Conservation (phyloP, 2,797 vertebrate species). For the Ataeniobius toweri region DNA sequence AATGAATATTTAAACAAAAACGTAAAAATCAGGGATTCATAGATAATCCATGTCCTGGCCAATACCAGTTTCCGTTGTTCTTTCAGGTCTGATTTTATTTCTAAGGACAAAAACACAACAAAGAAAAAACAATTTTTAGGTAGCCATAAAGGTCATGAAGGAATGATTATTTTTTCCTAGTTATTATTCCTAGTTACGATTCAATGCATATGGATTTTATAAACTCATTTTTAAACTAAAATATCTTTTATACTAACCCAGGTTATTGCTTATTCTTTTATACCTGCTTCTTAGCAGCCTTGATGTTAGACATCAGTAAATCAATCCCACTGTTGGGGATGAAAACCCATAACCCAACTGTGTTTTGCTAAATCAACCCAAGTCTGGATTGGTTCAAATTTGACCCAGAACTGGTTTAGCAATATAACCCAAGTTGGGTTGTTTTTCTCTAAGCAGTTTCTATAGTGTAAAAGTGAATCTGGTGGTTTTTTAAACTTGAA, state of each 20-base stretch:
- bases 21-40: neutral
- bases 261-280: too few species aligned
- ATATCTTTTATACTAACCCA: too few species aligned
- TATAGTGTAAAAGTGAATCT: neutral
- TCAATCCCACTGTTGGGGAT: neutral
- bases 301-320: too few species aligned
- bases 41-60: neutral
- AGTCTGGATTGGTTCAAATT: neutral
- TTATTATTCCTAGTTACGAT: neutral
- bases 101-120: neutral
- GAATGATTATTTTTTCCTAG: neutral
- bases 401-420: neutral
- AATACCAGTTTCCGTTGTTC: neutral
- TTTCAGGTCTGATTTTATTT: neutral
- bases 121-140: neutral
- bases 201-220: too few species aligned
- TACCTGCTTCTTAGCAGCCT: too few species aligned
- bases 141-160: neutral
- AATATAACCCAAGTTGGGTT: neutral
- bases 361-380: neutral
- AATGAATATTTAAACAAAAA: neutral
- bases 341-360: neutral
- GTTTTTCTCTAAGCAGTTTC: neutral
- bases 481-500: conserved; percentile 25
- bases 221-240: too few species aligned